Percentiles rank a stretch among this genome's conserved stretches.
Evolutionary conservation across 2,888 invertebrate genomes (phyloP).

Genomic region (Hybos culiciformis): DNA sequence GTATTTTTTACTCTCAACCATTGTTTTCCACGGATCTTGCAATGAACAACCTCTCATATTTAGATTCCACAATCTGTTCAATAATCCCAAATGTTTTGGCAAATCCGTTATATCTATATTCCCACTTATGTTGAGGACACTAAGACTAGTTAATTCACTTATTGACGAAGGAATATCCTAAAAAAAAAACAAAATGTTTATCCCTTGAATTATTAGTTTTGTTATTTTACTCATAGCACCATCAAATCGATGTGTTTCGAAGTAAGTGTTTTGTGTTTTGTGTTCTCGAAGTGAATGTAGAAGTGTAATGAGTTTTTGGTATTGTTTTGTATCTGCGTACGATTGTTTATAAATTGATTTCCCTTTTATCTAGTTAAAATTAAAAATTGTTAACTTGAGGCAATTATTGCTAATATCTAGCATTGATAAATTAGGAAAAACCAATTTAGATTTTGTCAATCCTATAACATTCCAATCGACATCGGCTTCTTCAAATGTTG

Average conservation of each 20-base stretch:
- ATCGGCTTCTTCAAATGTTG: constrained; percentile 44
- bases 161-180: constrained; percentile 66
- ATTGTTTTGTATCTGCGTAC: too few relatives aligned
- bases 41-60: constrained; percentile 81
- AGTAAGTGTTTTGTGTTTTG: too few relatives aligned
- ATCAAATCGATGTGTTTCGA: too few relatives aligned
- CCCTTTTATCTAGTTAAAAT: too few relatives aligned
- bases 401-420: constrained; percentile 85
- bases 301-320: too few relatives aligned
- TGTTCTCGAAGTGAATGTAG: too few relatives aligned
- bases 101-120: constrained; percentile 65
- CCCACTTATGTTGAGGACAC: constrained; percentile 80
- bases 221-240: too few relatives aligned
- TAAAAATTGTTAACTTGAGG: constrained; percentile 42
- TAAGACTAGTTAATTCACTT: constrained; percentile 71
- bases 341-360: too few relatives aligned
- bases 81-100: constrained; percentile 88
- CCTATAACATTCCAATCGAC: constrained; percentile 47
- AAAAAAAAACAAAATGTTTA: constrained; percentile 16
- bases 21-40: constrained; percentile 75
- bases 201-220: too few relatives aligned
- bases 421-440: constrained; percentile 91
- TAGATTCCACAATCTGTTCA: constrained; percentile 91
- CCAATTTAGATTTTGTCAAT: constrained; percentile 49
- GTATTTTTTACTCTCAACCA: constrained; percentile 85